Evolutionary conservation across 2,113 vertebrate genomes (phyloP), one percentile per base, ranked within the genome.

Genomic region (Ellobius talpinus): DNA sequence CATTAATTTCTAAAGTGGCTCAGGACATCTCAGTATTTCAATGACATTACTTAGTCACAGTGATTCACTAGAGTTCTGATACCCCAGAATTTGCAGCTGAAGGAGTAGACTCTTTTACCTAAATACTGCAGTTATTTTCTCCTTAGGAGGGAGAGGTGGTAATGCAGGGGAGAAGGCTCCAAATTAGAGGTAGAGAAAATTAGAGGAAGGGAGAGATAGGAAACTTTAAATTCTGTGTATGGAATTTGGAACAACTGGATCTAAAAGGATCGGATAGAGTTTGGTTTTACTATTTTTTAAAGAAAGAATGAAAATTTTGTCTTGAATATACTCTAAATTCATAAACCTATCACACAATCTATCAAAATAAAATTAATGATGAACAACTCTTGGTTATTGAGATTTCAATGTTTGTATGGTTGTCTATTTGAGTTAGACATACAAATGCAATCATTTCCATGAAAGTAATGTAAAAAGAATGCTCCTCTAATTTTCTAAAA

Each of bases 1-100:
- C 98, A 99, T 99, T 99, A 99, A 98, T 98, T 99, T 98, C 98
- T 98, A 97, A 98, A 99, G 98, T 96, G 98, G 97, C 97, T 98
- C 97, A 97, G 97, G 97, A 97, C 89, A 97, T 98, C 98, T 98
- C 94, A 93, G 96, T 97, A 87, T 98, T 98, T 98, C 89, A 76
- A 94, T 98, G 98, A 96, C 97, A 97, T 98, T 98, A 6, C 73
- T 97, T 98, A 98, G 98, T 98, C 86, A 85, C 29, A 16, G n/a
- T 98, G 98, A 98, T 98, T 98, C 97, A 98, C 92, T 96, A 0
- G 45, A 98, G 96, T 97, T 95, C 78, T 96, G 85, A 81, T 94
- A 89, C 88, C 91, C 97, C 96, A 96, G 97, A 98, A 98, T 98
- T 45, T 98, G 90, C 90, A 97, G 91, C 90, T 97, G 97, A 98